These are phyloP conservation scores for Catocala sponsa DNA, from an alignment of 2,888 invertebrate genomes.

Conservation along the genomic window DNA sequence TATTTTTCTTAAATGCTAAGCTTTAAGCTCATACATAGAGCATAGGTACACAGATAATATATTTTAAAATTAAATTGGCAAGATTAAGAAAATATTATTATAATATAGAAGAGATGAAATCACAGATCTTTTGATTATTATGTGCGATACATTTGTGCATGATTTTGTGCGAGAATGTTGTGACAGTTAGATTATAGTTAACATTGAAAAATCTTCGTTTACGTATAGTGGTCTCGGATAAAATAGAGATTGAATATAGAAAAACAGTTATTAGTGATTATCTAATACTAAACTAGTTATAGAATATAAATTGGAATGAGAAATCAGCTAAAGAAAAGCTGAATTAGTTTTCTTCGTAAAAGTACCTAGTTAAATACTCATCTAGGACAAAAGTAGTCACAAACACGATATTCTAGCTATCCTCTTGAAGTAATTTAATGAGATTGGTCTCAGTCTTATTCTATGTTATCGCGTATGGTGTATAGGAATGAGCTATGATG, in stretches of 20 bases:
- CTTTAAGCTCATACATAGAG: not conserved
- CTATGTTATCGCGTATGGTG: slow-evolving; percentile 54
- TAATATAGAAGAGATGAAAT: slow-evolving; percentile 16
- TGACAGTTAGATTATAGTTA: slow-evolving; percentile 13
- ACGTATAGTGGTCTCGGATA: slow-evolving; percentile 24
- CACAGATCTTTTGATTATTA: slow-evolving; percentile 28
- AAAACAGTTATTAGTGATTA: slow-evolving; percentile 44
- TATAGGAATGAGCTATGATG: slow-evolving; percentile 47
- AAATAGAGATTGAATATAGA: slow-evolving; percentile 45
- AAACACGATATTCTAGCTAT: slow-evolving; percentile 46
- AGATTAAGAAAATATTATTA: slow-evolving; percentile 11
- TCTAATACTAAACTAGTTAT: slow-evolving; percentile 46
- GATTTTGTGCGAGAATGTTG: slow-evolving; percentile 40
- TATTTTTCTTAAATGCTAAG: too few relatives aligned
- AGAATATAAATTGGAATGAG: slow-evolving; percentile 51
- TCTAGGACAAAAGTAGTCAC: slow-evolving; percentile 44
- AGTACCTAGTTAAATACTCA: slow-evolving; percentile 14
- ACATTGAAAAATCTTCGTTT: slow-evolving; percentile 17
- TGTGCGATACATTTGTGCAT: slow-evolving; percentile 36
- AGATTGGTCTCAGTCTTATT: slow-evolving; percentile 82
- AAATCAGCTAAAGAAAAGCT: slow-evolving; percentile 47
- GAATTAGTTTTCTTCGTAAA: slow-evolving; percentile 28
- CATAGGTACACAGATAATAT: not conserved
- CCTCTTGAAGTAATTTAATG: slow-evolving; percentile 50
- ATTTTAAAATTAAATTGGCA: slow-evolving; percentile 13